Base-by-base conservation (phyloP, 1,140 invertebrate species). In the Heliconius himera region DNA sequence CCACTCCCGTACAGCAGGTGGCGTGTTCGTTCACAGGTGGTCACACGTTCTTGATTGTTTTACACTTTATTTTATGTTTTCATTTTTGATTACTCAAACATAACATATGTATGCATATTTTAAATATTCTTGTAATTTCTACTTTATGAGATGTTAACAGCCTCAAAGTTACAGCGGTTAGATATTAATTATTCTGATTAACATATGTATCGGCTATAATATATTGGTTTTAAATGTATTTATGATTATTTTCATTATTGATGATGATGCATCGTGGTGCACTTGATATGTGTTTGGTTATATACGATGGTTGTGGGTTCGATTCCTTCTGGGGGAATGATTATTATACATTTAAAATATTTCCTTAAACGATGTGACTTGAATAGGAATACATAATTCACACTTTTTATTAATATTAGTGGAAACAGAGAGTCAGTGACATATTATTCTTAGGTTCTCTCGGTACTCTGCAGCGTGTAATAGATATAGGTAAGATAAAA, bases 1-100 rank as follows among this genome's bases (percentile, higher is more conserved):
- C 60, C 3, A 56, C 54, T 76, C 54, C 74, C 56, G 16, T 70
- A 41, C 38, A n/a, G 74, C 74, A 76, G 74, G 74, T 76, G 74
- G 74, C 9, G 22, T 38, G 54, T 76, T 56, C 20, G 74, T 18
- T 70, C 49, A 66, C 74, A 76, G 74, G 74, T 70, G 74, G 74
- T 76, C 74, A 41, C 29, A 13, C 29, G 60, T 66, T 66, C 60
- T 66, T 66, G 60, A 66, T 29, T 26, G 60, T 66, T 66, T 66
- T 66, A 66, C 60, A 66, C 3, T 66, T 29, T 6, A 66, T 66
- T 66, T 66, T 29, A 66, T 66, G 26, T 66, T 66, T 66, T 18
- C 4, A 26, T 66, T 66, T 3, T 29, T 66, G 60, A 66, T 66
- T 66, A 29, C 4, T 29, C 2, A 66, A 66, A 66, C 60, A 56